These are phyloP conservation scores for Lindbergichthys nudifrons DNA, from an alignment of 2,797 vertebrate species.

Conservation along the genomic window DNA sequence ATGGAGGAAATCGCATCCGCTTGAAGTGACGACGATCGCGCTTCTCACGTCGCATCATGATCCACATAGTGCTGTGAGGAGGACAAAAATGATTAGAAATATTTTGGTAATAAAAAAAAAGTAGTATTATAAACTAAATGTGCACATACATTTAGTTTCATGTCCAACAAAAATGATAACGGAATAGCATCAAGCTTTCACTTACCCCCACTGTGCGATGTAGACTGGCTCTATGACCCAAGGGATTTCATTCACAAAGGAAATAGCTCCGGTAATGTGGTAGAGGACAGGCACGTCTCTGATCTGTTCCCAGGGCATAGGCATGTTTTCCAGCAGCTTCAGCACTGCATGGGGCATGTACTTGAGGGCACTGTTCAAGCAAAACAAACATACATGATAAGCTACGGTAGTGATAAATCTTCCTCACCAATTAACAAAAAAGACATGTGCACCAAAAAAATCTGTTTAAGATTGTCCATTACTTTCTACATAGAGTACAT, in stretches of 20 bases:
- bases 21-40: conserved; percentile 98
- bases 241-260: conserved; percentile 98
- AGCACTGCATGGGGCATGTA: conserved; percentile 99
- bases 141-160: fast-evolving
- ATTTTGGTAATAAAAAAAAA: background rate
- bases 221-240: conserved; percentile 99
- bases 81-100: background rate
- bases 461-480: background rate
- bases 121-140: fast-evolving
- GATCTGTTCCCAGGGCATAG: conserved; percentile 99
- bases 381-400: conserved; percentile 1
- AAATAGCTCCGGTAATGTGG: conserved; percentile 99
- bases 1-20: conserved; percentile 98
- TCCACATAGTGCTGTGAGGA: conserved; percentile 94
- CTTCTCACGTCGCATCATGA: conserved; percentile 99
- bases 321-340: conserved; percentile 99
- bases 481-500: background rate
- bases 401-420: background rate
- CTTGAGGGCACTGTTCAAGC: conserved; percentile 90
- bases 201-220: conserved; percentile 98
- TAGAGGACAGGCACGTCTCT: conserved; percentile 97
- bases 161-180: background rate
- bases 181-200: too few species aligned
- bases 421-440: background rate
- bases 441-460: background rate